Evolutionary conservation across 2,113 vertebrate genomes (phyloP).

Genomic region (Nanorana parkeri): DNA sequence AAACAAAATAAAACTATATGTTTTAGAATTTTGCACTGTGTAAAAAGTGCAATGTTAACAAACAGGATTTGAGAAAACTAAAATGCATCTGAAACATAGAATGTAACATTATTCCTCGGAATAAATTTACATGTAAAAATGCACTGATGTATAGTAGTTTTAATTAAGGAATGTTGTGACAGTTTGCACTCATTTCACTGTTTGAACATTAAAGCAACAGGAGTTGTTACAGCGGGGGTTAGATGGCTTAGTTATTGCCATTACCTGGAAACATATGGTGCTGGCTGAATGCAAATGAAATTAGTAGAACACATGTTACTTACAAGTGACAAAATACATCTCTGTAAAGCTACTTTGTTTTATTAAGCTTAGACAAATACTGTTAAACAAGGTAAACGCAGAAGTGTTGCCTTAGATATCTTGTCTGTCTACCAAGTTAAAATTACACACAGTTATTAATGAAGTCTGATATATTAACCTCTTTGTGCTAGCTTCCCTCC

Average conservation of each 20-base stretch:
- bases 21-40: too few species aligned
- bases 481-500: too few species aligned
- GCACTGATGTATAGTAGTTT: conserved; percentile 16
- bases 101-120: background rate
- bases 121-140: conserved; percentile 15
- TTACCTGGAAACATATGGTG: conserved; percentile 28
- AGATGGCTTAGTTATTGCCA: conserved; percentile 30
- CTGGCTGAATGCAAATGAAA: conserved; percentile 6
- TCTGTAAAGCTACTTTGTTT: background rate
- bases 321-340: background rate
- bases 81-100: too few species aligned
- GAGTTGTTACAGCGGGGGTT: conserved; percentile 23
- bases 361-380: background rate
- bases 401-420: too few species aligned
- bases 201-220: conserved; percentile 43
- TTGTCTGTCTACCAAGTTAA: too few species aligned
- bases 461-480: too few species aligned
- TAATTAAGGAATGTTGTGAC: conserved; percentile 39
- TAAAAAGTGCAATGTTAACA: too few species aligned
- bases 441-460: too few species aligned
- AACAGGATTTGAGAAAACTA: too few species aligned
- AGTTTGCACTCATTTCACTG: conserved; percentile 37
- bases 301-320: conserved; percentile 13
- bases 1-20: background rate
- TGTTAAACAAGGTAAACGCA: too few species aligned